A percentile compares a stretch with the other conserved stretches of the same genome.
phyloP scores from a whole-genome alignment of 1,140 invertebrate genomes.

The Popillia japonica region DNA sequence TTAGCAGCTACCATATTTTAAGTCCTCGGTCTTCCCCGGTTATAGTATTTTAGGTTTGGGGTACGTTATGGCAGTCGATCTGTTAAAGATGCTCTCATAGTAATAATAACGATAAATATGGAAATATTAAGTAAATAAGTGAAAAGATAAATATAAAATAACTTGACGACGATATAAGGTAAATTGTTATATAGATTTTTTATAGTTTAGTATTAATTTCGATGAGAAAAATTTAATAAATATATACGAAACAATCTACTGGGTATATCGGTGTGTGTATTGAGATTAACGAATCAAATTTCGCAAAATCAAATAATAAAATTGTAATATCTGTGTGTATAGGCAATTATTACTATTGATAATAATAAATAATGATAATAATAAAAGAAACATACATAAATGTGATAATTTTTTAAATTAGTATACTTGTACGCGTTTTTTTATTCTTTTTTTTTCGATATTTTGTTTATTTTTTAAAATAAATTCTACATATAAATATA shows the following conservation, averaged over 20 bases:
- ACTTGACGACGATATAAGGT: neutral
- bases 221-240: neutral
- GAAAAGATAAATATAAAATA: neutral
- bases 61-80: too few species aligned
- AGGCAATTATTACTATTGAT: constrained; percentile 2
- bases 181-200: constrained; percentile 31
- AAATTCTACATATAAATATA: neutral
- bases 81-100: neutral
- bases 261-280: too few species aligned
- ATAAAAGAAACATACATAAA: constrained; percentile 9
- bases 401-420: constrained; percentile 33
- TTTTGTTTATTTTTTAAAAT: neutral
- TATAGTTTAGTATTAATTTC: constrained; percentile 28
- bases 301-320: neutral
- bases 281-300: constrained; percentile 7
- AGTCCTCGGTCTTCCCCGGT: too few species aligned
- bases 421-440: neutral
- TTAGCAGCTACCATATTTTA: too few species aligned
- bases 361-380: neutral
- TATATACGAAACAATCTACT: neutral
- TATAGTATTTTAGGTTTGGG: too few species aligned
- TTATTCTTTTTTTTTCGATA: neutral
- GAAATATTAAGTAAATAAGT: neutral
- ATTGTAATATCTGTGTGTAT: constrained; percentile 7
- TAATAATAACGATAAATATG: neutral